Conservation (phyloP, 2,113 vertebrate species). For the Cavia aperea region DNA sequence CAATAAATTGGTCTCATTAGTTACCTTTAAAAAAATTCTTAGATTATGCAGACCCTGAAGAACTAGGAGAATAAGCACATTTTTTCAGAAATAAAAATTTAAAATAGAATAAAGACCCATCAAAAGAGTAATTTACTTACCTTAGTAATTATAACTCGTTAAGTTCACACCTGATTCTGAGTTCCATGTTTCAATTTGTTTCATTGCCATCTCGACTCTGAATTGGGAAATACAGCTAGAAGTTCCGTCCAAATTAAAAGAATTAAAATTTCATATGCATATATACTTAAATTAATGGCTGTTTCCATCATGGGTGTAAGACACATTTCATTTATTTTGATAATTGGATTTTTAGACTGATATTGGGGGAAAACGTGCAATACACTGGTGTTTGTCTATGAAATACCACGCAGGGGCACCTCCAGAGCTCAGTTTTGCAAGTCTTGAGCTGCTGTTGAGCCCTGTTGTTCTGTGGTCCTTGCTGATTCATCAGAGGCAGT, state of each 20-base stretch:
- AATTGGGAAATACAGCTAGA: background rate
- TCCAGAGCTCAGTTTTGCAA: background rate
- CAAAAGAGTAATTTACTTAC: background rate
- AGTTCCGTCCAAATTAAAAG: background rate
- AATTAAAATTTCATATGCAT: background rate
- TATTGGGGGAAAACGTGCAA: background rate
- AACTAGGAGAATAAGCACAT: slow-evolving; percentile 45
- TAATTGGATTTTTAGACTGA: background rate
- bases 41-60: slow-evolving; percentile 26
- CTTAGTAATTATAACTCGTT: background rate
- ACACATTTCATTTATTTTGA: background rate
- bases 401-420: background rate
- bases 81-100: background rate
- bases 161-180: background rate
- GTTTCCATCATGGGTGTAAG: background rate
- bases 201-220: background rate
- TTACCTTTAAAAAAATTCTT: slow-evolving; percentile 43
- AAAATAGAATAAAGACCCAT: background rate
- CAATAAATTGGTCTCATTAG: slow-evolving; percentile 52
- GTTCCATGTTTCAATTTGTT: background rate
- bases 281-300: background rate
- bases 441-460: accelerated
- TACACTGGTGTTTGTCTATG: no score
- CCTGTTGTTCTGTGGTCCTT: background rate
- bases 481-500: accelerated